phyloP scores from a whole-genome alignment of 2,797 vertebrate species.

The Sciaenops ocellatus region DNA sequence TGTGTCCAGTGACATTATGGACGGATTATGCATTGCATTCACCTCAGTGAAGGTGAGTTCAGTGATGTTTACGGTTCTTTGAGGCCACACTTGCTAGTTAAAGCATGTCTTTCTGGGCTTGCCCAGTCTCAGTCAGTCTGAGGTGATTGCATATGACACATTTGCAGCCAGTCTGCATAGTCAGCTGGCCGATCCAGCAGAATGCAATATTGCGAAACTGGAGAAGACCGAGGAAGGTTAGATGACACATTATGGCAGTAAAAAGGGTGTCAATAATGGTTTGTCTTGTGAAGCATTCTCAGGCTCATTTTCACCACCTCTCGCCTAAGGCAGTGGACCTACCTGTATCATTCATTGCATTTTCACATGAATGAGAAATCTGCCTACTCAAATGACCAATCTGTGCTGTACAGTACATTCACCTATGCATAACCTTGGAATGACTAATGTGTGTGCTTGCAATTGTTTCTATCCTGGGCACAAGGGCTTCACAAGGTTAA shows the following conservation, averaged over 20 bases:
- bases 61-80: constrained; percentile 28
- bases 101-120: constrained; percentile 30
- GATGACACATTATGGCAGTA: constrained; percentile 66
- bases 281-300: constrained; percentile 66
- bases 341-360: constrained; percentile 37
- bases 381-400: constrained; percentile 40
- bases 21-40: not conserved
- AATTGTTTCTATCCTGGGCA: constrained; percentile 27
- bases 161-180: constrained; percentile 63
- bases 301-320: constrained; percentile 42
- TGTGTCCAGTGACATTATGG: not conserved
- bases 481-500: constrained; percentile 56
- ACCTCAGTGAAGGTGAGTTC: not conserved
- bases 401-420: constrained; percentile 23
- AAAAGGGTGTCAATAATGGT: constrained; percentile 68
- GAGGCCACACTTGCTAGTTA: constrained; percentile 14
- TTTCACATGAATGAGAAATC: constrained; percentile 55
- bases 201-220: constrained; percentile 63
- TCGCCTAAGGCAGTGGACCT: constrained; percentile 32
- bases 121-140: constrained; percentile 38
- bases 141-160: constrained; percentile 71
- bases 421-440: constrained; percentile 48
- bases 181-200: constrained; percentile 64
- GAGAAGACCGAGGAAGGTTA: constrained; percentile 56
- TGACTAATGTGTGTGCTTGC: constrained; percentile 38